Evolutionary conservation across 2,113 vertebrate genomes (phyloP).

Genomic region (Gracilinanus agilis): DNA sequence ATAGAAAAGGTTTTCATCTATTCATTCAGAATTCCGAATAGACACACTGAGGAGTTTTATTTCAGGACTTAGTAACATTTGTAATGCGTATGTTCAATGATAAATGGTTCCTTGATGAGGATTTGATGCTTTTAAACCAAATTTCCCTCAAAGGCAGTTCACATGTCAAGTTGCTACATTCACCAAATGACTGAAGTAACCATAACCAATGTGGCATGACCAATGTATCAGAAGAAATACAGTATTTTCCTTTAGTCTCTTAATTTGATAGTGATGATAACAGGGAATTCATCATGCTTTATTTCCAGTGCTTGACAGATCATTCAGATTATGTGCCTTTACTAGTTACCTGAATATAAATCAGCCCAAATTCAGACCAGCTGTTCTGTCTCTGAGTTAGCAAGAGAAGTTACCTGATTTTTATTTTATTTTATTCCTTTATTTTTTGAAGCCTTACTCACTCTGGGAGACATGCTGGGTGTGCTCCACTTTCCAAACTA

Average conservation of each 20-base stretch:
- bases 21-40: neutral
- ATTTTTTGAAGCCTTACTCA: neutral
- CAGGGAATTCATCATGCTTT: constrained; percentile 52
- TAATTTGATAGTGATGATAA: constrained; percentile 60
- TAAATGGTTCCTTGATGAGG: constrained; percentile 58
- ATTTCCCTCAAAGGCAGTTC: constrained; percentile 62
- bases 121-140: constrained; percentile 61
- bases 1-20: neutral
- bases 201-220: constrained; percentile 37
- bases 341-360: constrained; percentile 38
- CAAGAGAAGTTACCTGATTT: constrained; percentile 20
- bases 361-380: constrained; percentile 34
- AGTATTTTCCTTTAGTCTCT: constrained; percentile 56
- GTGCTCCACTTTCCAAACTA: neutral
- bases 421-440: neutral
- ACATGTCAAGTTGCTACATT: constrained; percentile 48
- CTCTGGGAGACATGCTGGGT: neutral
- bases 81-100: constrained; percentile 19
- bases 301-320: constrained; percentile 51
- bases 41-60: neutral
- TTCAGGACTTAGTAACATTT: constrained; percentile 42
- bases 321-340: constrained; percentile 17
- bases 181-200: constrained; percentile 43
- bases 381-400: constrained; percentile 13
- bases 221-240: neutral